Percentiles rank a stretch among this genome's conserved stretches.
phyloP scores from a whole-genome alignment of 92 coral and sea anemone species.

The Virgularia gustaviana region DNA sequence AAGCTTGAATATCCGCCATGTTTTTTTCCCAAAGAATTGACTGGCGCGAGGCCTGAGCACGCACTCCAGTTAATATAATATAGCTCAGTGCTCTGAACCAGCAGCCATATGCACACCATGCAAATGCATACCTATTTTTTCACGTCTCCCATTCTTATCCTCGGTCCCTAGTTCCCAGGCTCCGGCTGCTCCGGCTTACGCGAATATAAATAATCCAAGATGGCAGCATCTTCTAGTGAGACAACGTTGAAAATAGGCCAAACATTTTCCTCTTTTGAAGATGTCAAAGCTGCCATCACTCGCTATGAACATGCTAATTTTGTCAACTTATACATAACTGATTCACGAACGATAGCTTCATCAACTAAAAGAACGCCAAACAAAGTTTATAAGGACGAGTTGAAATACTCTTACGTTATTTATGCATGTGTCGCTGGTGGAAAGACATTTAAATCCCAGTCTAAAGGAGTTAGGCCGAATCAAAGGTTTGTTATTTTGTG shows the following conservation, averaged over 20 bases:
- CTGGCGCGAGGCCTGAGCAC: no score
- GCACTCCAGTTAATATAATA: no score
- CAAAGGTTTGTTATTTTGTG: slow-evolving; percentile 4
- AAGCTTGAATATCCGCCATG: background rate
- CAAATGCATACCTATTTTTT: no score
- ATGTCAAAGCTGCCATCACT: background rate
- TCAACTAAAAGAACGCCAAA: slow-evolving; percentile 8
- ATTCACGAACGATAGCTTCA: slow-evolving; percentile 1
- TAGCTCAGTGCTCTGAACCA: no score
- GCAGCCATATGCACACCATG: no score
- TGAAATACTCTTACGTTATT: background rate
- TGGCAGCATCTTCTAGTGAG: background rate
- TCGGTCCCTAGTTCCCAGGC: slow-evolving; percentile 1
- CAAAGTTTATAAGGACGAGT: background rate
- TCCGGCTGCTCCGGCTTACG: no score
- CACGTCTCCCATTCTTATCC: no score
- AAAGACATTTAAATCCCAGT: background rate
- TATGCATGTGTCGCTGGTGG: slow-evolving; percentile 12
- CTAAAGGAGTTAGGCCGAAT: slow-evolving; percentile 7
- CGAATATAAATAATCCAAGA: no score
- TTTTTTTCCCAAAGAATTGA: no score
- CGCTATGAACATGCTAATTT: background rate
- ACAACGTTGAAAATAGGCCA: background rate
- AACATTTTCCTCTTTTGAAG: slow-evolving; percentile 12
- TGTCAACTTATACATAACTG: background rate